Percentiles rank a stretch among this genome's conserved stretches.
phyloP scores from a whole-genome alignment of 2,113 vertebrate genomes.

The Austrofundulus limnaeus region DNA sequence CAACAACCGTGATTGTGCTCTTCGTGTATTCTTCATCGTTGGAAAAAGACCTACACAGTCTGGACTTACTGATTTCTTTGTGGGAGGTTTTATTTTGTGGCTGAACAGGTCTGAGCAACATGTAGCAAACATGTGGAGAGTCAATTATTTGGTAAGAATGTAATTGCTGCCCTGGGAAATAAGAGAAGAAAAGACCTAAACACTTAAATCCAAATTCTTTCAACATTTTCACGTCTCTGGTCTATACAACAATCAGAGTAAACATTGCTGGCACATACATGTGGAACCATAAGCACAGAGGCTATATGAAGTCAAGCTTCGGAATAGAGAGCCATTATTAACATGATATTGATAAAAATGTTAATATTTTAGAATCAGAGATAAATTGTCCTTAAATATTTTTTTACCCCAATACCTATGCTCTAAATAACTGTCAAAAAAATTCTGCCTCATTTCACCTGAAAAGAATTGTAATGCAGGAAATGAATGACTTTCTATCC shows the following conservation, averaged over 20 bases:
- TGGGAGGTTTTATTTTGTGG: too few relatives aligned
- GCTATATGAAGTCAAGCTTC: slow-evolving; percentile 1
- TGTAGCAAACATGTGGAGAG: too few relatives aligned
- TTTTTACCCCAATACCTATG: slow-evolving; percentile 59
- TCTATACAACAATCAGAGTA: slow-evolving; percentile 25
- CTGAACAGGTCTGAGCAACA: too few relatives aligned
- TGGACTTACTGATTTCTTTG: too few relatives aligned
- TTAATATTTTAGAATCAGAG: slow-evolving; percentile 14
- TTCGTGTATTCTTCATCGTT: too few relatives aligned
- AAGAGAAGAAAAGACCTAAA: too few relatives aligned
- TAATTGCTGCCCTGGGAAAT: too few relatives aligned
- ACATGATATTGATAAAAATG: slow-evolving; percentile 20
- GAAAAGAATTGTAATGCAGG: slow-evolving; percentile 54
- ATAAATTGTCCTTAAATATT: slow-evolving; percentile 34
- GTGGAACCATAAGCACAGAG: slow-evolving; percentile 33
- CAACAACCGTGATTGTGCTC: too few relatives aligned
- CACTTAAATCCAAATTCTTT: neutral
- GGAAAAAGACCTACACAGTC: too few relatives aligned
- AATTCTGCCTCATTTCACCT: slow-evolving; percentile 69
- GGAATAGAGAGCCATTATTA: slow-evolving; percentile 8
- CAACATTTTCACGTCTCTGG: slow-evolving; percentile 22
- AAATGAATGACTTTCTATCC: slow-evolving; percentile 58
- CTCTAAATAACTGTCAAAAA: slow-evolving; percentile 60
- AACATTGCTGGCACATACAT: neutral
- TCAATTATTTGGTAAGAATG: too few relatives aligned